These are phyloP conservation scores for Pristionchus entomophagus DNA, from an alignment of 2,888 invertebrate species.

Conservation along the genomic window DNA sequence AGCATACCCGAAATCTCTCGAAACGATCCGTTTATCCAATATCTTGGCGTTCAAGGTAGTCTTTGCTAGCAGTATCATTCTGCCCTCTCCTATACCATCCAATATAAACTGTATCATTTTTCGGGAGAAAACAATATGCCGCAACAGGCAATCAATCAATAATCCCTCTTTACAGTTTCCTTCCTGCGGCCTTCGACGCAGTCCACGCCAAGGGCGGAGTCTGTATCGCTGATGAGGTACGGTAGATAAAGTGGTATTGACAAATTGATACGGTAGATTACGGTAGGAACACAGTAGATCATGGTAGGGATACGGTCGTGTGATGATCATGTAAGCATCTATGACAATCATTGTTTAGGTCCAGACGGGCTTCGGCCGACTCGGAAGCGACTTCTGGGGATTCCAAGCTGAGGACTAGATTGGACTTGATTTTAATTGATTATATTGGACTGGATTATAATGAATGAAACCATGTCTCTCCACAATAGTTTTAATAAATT, in stretches of 20 bases:
- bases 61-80: too few species aligned
- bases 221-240: slow-evolving; percentile 89
- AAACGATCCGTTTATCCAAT: too few species aligned
- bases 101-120: too few species aligned
- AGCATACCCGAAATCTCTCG: too few species aligned
- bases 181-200: slow-evolving; percentile 86
- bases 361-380: slow-evolving; percentile 95
- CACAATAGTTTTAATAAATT: too few species aligned
- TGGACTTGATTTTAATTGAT: too few species aligned
- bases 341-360: background rate
- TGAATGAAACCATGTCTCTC: too few species aligned
- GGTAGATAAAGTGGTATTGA: background rate
- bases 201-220: slow-evolving; percentile 89
- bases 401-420: slow-evolving; percentile 82
- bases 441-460: background rate
- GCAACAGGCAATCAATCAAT: too few species aligned
- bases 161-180: slow-evolving; percentile 77
- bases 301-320: background rate
- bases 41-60: too few species aligned
- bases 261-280: background rate
- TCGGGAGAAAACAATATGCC: too few species aligned
- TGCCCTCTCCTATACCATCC: too few species aligned
- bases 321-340: too few species aligned
- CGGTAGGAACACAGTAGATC: background rate
- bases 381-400: slow-evolving; percentile 95